A percentile compares a stretch with the other conserved stretches of the same genome.
phyloP scores from a whole-genome alignment of 2,888 invertebrate genomes.

The Drosophila anomelani region DNA sequence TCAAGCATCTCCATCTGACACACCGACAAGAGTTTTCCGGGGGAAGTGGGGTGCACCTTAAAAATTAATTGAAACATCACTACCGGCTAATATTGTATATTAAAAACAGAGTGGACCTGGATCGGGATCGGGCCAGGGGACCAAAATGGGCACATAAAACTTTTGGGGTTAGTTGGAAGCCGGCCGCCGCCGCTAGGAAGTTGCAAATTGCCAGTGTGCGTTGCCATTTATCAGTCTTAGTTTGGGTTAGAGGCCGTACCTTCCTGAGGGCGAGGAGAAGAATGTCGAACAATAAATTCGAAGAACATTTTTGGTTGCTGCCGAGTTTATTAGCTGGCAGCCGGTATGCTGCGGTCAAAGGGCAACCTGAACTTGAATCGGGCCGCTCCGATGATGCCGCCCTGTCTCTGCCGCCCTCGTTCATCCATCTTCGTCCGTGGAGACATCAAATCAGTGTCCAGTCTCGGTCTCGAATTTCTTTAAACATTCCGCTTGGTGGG shows the following conservation, averaged over 20 bases:
- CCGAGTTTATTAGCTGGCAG: conserved; percentile 74
- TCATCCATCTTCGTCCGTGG: conserved; percentile 75
- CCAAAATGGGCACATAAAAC: conserved; percentile 57
- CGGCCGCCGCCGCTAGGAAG: conserved; percentile 41
- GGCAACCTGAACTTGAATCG: conserved; percentile 52
- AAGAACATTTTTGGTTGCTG: conserved; percentile 64
- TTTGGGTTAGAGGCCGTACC: conserved; percentile 23
- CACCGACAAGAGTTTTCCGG: background rate
- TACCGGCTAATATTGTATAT: conserved; percentile 71
- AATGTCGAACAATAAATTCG: conserved; percentile 76
- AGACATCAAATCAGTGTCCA: conserved; percentile 71
- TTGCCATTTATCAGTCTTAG: conserved; percentile 78
- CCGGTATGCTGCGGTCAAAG: conserved; percentile 73
- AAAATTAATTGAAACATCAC: conserved; percentile 80
- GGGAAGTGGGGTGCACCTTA: conserved; percentile 59
- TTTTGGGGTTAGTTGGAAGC: conserved; percentile 50
- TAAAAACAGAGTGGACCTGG: conserved; percentile 55
- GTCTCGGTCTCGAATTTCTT: conserved; percentile 43
- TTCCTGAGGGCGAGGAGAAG: conserved; percentile 29
- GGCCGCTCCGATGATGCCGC: background rate
- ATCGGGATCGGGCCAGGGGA: conserved; percentile 4
- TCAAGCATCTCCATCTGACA: background rate
- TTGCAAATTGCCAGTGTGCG: conserved; percentile 75
- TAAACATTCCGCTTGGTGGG: conserved; percentile 24
- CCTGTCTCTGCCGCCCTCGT: conserved; percentile 4